Evolutionary conservation across 2,797 vertebrate species (phyloP).

Genomic region (Peromyscus aztecus): DNA sequence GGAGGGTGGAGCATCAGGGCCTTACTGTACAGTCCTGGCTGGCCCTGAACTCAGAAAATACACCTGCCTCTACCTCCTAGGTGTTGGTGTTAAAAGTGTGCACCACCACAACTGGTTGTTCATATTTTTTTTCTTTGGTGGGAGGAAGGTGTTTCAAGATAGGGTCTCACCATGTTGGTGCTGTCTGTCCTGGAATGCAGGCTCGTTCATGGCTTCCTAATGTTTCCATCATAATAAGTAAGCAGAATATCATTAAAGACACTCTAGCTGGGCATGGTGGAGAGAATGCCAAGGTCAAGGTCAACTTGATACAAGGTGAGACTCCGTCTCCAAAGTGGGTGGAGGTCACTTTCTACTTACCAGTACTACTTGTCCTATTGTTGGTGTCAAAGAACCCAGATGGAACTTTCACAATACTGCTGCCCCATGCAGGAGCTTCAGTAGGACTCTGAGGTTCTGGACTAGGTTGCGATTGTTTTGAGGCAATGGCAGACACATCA

Average conservation of each 20-base stretch:
- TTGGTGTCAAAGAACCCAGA: slow-evolving; percentile 91
- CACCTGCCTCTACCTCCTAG: no score
- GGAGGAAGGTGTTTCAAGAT: not conserved
- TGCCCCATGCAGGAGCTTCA: slow-evolving; percentile 86
- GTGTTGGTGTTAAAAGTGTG: no score
- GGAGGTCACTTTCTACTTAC: slow-evolving; percentile 82
- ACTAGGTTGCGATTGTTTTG: slow-evolving; percentile 88
- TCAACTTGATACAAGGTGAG: not conserved
- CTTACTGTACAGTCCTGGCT: not conserved
- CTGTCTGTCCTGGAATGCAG: not conserved
- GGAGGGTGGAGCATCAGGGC: not conserved
- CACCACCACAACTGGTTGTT: not conserved
- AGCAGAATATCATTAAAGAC: slow-evolving; percentile 35
- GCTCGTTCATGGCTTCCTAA: slow-evolving; percentile 7
- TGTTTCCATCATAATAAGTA: slow-evolving; percentile 19
- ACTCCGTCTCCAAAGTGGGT: not conserved
- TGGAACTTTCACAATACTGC: slow-evolving; percentile 95
- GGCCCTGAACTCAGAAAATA: not conserved
- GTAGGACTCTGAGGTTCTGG: slow-evolving; percentile 86
- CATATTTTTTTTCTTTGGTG: not conserved
- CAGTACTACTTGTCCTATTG: slow-evolving; percentile 86
- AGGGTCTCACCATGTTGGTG: not conserved
- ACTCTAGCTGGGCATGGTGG: not conserved
- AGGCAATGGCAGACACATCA: slow-evolving; percentile 84
- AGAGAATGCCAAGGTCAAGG: not conserved